These are phyloP conservation scores for Dipodomys merriami DNA, from an alignment of 2,113 vertebrate species.

Conservation along the genomic window DNA sequence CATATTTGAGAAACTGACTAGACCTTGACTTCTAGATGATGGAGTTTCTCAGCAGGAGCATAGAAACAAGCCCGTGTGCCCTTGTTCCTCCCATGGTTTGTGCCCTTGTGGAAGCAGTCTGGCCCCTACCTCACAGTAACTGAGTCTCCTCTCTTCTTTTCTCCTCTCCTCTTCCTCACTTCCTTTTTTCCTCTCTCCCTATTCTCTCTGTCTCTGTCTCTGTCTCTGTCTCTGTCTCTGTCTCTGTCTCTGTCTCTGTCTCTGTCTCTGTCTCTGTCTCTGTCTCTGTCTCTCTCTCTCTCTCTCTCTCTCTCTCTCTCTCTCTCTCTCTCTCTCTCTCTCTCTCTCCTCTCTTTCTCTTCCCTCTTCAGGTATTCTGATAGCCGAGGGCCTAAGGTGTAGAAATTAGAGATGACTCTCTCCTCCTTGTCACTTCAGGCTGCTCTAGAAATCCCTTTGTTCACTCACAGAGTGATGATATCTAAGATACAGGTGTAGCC, in stretches of 20 bases:
- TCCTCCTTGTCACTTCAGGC: background rate
- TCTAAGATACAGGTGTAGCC: background rate
- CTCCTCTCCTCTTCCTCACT: background rate
- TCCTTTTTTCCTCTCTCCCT: background rate
- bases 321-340: background rate
- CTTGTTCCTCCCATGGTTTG: background rate
- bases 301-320: no score
- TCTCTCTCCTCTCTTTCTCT: no score
- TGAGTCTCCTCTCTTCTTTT: no score
- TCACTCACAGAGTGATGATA: background rate
- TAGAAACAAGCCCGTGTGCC: background rate
- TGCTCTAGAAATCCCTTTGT: constrained; percentile 1
- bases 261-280: no score
- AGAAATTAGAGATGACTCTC: background rate
- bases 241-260: background rate
- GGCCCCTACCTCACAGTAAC: no score
- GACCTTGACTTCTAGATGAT: background rate
- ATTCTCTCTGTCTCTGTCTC: no score
- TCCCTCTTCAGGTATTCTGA: background rate
- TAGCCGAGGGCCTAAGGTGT: background rate
- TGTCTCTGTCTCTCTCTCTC: no score
- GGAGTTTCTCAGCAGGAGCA: background rate
- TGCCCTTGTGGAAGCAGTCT: background rate
- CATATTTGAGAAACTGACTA: background rate
- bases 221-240: no score